Evolutionary conservation across 2,797 vertebrate genomes (phyloP), one percentile per base, ranked within the genome.

Genomic region (Telmatherina bonti): DNA sequence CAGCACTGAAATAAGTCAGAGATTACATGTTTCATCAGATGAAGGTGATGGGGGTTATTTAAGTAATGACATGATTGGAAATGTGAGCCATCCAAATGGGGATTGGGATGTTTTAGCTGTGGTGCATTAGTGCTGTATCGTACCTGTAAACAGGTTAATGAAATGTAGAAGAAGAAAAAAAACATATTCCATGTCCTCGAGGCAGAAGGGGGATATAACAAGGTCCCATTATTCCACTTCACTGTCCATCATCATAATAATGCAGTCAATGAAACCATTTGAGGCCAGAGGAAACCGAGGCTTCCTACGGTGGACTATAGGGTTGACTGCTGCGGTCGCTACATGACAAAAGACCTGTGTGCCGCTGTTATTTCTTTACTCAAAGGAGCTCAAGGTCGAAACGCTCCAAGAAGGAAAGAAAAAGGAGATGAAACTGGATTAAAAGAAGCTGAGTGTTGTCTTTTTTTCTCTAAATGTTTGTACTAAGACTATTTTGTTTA

Each of bases 361-460:
- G 77, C 76, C 29, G 16, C 31, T 68, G 77, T 65, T 75, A 2
- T 47, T 74, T 13, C 54, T 74, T 61, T 55, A 57, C 65, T 74
- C 76, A 2, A 15, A 55, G 67, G 57, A 73, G 55, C 79, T 82
- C 68, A 83, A 88, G 83, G 88, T 89, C 77, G 18, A 57, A 72
- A 22, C 7, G 16, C 72, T 81, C 45, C 10, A 6, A 58, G 73
- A 67, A 47, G 49, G n/a, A 62, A 35, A 49, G 22, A 36, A n/a
- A 64, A 72, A 57, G 9, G 22, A 43, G 65, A 81, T 55, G 67
- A 72, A 66, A 62, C 3, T 72, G 45, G 76, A 82, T 49, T 73
- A 62, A 78, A 84, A 81, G 76, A 33, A 53, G 76, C 60, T 16
- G 11, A 66, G 67, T n/a, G 24, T 13, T 22, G 65, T 63, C 56